Conservation (phyloP, 2,797 vertebrate genomes). For the Coilia nasus region DNA sequence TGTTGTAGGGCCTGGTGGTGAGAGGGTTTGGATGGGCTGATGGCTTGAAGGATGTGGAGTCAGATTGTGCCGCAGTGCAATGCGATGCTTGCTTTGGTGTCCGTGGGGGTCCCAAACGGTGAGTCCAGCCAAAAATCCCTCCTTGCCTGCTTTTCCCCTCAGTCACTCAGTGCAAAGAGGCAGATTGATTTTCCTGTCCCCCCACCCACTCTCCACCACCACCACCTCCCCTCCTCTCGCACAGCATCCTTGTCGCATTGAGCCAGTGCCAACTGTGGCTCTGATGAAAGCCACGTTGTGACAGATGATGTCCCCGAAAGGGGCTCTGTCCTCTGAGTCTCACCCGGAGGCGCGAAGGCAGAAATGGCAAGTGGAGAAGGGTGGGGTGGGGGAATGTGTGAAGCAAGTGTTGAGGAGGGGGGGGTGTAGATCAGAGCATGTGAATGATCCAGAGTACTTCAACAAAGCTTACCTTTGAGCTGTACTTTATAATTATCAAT, state of each 20-base stretch:
- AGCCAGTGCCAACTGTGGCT: conserved; percentile 33
- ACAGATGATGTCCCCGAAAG: conserved; percentile 37
- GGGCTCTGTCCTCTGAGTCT: conserved; percentile 11
- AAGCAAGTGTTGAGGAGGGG: not conserved
- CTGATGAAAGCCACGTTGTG: conserved; percentile 28
- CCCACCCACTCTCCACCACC: not conserved
- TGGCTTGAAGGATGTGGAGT: not conserved
- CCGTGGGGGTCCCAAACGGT: not conserved
- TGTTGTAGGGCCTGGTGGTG: not conserved
- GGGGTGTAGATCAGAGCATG: not conserved
- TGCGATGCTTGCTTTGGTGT: not conserved
- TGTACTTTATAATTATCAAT: not conserved
- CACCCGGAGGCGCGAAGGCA: not conserved
- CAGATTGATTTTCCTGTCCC: conserved; percentile 31
- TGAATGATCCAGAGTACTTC: not conserved
- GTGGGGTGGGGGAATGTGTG: conserved; percentile 38
- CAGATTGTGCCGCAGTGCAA: not conserved
- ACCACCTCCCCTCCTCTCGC: not conserved
- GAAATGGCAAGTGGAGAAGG: conserved; percentile 46
- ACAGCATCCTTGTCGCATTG: conserved; percentile 33
- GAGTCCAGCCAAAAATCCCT: conserved; percentile 21
- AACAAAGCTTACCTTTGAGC: not conserved
- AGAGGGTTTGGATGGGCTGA: not conserved
- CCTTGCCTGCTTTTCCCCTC: not conserved
- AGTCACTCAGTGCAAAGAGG: not conserved